Evolutionary conservation across 1,140 invertebrate genomes (phyloP), one percentile per base, ranked within the genome.

Genomic region (Eumeta japonica): DNA sequence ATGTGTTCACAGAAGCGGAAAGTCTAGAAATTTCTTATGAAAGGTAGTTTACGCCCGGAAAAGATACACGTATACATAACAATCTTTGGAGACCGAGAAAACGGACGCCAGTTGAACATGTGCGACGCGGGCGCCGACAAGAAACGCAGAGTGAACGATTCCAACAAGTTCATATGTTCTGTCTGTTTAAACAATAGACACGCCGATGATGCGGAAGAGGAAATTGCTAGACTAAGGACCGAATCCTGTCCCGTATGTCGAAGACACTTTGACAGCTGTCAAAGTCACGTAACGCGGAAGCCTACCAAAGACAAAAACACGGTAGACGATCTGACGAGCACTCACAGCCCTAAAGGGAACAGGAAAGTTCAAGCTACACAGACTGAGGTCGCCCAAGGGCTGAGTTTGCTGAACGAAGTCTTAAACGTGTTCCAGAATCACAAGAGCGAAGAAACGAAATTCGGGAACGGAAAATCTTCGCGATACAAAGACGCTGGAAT

Each of bases 381-480:
- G 16, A 37, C 52, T 16, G 52, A 71, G 36, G 35, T 59, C 3
- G 36, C 46, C 11, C 52, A 62, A 48, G 55, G 61, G 11, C 31
- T 71, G 5, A 58, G 45, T 15, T 45, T 72, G 14, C 32, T 72
- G 1, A 65, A 63, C 29, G 67, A 72, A 52, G 64, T 72, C 0
- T 28, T 72, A 14, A 70, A 46, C 10, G 62, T 58, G 2, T 67
- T 70, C 39, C 60, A 70, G 42, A 62, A 28, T 39, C 64, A 59
- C 32, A 72, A 67, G n/a, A n/a, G n/a, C n/a, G n/a, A n/a, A n/a
- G n/a, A n/a, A n/a, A n/a, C 24, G 3, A 37, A 48, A 16, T 10
- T 12, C 11, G 53, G 46, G 37, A 48, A 33, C 9, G 43, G 32
- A 12, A 62, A 55, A 50, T 41, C 55, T 20, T 19, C 50, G 19